A percentile compares a stretch with the other conserved stretches of the same genome.
These are phyloP conservation scores for Drosophila punjabiensis DNA, from an alignment of 1,140 invertebrate genomes.

Conservation along the genomic window DNA sequence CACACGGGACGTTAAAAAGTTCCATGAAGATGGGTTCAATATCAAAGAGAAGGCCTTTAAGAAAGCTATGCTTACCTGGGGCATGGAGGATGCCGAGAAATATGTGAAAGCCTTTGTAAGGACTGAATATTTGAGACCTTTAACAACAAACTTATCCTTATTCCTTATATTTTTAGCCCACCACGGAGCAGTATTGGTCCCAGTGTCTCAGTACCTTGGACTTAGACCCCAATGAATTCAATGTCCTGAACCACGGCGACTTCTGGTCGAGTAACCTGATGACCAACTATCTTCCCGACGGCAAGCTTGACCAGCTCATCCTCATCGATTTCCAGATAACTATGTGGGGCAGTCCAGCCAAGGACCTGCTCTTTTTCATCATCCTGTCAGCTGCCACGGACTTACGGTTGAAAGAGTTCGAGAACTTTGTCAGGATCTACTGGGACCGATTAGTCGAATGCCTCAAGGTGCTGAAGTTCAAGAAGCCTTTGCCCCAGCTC, in stretches of 20 bases:
- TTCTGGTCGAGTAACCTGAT: constrained; percentile 85
- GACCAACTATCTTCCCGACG: constrained; percentile 73
- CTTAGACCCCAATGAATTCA: constrained; percentile 85
- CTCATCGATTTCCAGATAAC: constrained; percentile 85
- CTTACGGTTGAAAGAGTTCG: constrained; percentile 62
- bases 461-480: constrained; percentile 53
- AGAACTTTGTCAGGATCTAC: constrained; percentile 70
- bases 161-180: constrained; percentile 45
- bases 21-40: constrained; percentile 28
- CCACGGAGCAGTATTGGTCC: constrained; percentile 57
- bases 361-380: constrained; percentile 84
- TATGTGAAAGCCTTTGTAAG: constrained; percentile 65
- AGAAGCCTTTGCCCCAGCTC: constrained; percentile 78
- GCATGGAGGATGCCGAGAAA: constrained; percentile 58
- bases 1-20: constrained; percentile 3
- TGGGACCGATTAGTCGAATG: constrained; percentile 67
- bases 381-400: constrained; percentile 53
- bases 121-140: background rate
- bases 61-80: constrained; percentile 66
- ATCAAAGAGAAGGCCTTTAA: constrained; percentile 33
- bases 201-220: constrained; percentile 34
- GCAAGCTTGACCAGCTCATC: constrained; percentile 59
- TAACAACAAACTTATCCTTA: background rate
- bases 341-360: constrained; percentile 74
- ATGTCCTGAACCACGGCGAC: constrained; percentile 89